These are phyloP conservation scores for Drosophila sulfurigaster DNA, from an alignment of 1,140 invertebrate species.

Conservation along the genomic window DNA sequence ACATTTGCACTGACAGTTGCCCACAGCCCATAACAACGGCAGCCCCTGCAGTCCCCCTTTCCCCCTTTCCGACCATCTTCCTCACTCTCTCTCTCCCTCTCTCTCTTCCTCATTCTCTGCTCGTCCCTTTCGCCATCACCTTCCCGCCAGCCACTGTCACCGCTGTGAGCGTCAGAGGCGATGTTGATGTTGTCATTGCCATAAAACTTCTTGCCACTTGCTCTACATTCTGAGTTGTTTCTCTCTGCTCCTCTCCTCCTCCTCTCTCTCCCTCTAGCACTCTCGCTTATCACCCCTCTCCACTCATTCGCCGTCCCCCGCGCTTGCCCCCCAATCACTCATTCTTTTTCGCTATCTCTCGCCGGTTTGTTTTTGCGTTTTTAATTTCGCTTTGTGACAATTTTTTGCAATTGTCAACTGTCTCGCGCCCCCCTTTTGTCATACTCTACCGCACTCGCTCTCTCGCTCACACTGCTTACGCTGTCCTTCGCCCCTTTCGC, in stretches of 20 bases:
- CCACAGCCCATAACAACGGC: slow-evolving; percentile 36
- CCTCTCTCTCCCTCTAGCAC: neutral
- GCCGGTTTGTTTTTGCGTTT: slow-evolving; percentile 75
- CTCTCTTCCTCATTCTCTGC: neutral
- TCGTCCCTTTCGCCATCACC: slow-evolving; percentile 22
- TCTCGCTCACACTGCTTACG: slow-evolving; percentile 25
- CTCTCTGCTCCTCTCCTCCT: neutral
- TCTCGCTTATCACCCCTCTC: neutral
- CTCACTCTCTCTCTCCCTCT: neutral
- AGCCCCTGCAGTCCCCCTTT: slow-evolving; percentile 14
- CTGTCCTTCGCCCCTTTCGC: slow-evolving; percentile 14
- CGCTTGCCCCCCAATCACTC: neutral
- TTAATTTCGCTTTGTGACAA: slow-evolving; percentile 79
- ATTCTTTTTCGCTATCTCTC: slow-evolving; percentile 4
- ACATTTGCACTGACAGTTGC: slow-evolving; percentile 63
- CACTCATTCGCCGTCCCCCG: no score
- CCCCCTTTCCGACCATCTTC: slow-evolving; percentile 6
- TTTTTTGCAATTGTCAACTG: slow-evolving; percentile 74
- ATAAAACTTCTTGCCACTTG: slow-evolving; percentile 81
- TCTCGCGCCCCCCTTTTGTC: slow-evolving; percentile 23
- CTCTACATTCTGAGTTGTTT: slow-evolving; percentile 64
- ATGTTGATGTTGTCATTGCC: slow-evolving; percentile 63
- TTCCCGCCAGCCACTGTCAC: neutral
- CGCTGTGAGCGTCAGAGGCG: slow-evolving; percentile 1
- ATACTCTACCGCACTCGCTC: neutral